Evolutionary conservation across 2,797 vertebrate species (phyloP).

Genomic region (Oreochromis mossambicus): DNA sequence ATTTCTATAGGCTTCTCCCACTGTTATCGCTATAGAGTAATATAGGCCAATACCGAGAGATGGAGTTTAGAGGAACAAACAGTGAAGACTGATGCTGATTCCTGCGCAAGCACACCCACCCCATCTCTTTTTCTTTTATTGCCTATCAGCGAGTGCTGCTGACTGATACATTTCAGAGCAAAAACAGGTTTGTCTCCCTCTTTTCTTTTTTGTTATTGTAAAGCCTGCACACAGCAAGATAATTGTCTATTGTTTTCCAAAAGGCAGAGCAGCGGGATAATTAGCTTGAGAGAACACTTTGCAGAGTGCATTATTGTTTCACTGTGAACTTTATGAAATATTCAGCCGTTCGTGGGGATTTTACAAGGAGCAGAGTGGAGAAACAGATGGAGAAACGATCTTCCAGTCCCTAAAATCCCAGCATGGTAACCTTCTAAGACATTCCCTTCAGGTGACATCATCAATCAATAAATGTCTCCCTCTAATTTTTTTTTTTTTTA

Average conservation of each 20-base stretch:
- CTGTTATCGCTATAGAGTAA: slow-evolving; percentile 40
- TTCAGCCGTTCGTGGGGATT: slow-evolving; percentile 47
- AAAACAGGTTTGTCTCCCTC: slow-evolving; percentile 66
- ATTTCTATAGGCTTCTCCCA: slow-evolving; percentile 45
- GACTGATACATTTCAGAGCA: slow-evolving; percentile 66
- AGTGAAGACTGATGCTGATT: slow-evolving; percentile 56
- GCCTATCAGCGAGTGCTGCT: slow-evolving; percentile 43
- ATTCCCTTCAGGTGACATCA: slow-evolving; percentile 65
- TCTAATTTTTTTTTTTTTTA: not conserved
- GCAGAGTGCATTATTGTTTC: slow-evolving; percentile 70
- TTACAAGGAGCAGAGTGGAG: slow-evolving; percentile 41
- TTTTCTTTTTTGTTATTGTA: slow-evolving; percentile 52
- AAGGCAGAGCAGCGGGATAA: slow-evolving; percentile 62
- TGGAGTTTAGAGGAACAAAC: slow-evolving; percentile 40
- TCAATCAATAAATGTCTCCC: slow-evolving; percentile 62
- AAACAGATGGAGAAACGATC: slow-evolving; percentile 64
- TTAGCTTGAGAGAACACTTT: slow-evolving; percentile 69
- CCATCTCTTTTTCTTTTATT: slow-evolving; percentile 34
- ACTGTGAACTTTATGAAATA: slow-evolving; percentile 74
- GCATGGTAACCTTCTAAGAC: slow-evolving; percentile 55
- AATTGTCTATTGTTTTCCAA: slow-evolving; percentile 71
- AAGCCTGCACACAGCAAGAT: slow-evolving; percentile 53
- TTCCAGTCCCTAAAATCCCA: slow-evolving; percentile 28
- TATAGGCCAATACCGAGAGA: slow-evolving; percentile 32
- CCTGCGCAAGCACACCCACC: slow-evolving; percentile 29